phyloP scores from a whole-genome alignment of 2,113 vertebrate genomes.

The Bos indicus region DNA sequence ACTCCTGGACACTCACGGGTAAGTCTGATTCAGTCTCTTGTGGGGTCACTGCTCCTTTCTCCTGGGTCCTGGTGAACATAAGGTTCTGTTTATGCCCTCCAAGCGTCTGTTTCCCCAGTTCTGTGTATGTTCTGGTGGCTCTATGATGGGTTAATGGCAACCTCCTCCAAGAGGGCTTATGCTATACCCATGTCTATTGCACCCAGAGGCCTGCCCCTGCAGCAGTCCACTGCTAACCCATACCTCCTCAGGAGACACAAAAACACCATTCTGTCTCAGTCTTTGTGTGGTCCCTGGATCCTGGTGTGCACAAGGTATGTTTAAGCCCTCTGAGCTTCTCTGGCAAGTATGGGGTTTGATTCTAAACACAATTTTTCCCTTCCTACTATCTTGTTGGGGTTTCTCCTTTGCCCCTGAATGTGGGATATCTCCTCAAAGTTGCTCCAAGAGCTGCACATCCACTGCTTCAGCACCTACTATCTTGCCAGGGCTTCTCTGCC shows the following conservation, averaged over 20 bases:
- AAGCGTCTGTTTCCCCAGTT: neutral
- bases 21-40: neutral
- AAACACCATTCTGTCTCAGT: neutral
- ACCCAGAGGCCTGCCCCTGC: neutral
- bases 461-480: accelerated
- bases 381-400: neutral
- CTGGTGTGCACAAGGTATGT: neutral
- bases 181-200: neutral
- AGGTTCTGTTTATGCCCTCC: neutral
- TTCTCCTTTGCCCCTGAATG: neutral
- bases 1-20: accelerated
- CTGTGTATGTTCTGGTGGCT: neutral
- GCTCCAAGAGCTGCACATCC: neutral
- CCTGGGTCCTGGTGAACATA: neutral
- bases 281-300: neutral
- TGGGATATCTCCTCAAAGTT: neutral
- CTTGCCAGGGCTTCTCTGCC: neutral
- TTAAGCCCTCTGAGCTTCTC: neutral
- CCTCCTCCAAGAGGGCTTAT: neutral
- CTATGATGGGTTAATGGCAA: neutral
- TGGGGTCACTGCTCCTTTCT: neutral
- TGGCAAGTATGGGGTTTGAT: neutral
- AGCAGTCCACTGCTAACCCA: neutral
- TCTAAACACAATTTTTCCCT: accelerated
- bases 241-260: neutral